Evolutionary conservation across 2,888 invertebrate genomes (phyloP).

Genomic region (Xestoiulus laeticollis): DNA sequence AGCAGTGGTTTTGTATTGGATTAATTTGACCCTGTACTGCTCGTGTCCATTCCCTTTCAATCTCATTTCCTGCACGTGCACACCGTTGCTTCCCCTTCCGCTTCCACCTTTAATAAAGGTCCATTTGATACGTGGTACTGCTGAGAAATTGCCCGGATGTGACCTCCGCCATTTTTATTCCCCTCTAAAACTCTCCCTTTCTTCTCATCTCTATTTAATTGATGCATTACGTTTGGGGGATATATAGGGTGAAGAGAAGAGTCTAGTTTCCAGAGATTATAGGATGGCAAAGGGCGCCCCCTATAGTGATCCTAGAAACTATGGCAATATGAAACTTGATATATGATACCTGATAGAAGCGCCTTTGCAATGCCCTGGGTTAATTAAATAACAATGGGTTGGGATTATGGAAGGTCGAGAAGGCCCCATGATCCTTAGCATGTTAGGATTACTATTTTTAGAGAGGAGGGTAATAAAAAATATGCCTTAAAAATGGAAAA

Average conservation of each 20-base stretch:
- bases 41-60: neutral
- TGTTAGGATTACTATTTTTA: neutral
- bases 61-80: slow-evolving; percentile 14
- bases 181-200: slow-evolving; percentile 1
- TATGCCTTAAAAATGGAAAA: neutral
- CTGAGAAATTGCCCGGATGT: neutral
- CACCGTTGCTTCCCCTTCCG: slow-evolving; percentile 28
- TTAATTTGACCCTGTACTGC: neutral
- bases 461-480: neutral
- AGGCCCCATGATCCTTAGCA: neutral
- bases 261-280: neutral
- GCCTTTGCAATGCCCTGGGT: neutral
- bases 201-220: slow-evolving; percentile 34
- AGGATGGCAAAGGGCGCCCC: neutral
- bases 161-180: slow-evolving; percentile 18
- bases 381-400: neutral
- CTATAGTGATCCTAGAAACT: neutral
- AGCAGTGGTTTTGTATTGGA: slow-evolving; percentile 3
- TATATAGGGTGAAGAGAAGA: neutral
- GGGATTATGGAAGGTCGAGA: neutral
- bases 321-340: neutral
- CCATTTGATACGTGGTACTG: neutral
- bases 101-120: slow-evolving; percentile 1
- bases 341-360: neutral
- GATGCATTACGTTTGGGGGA: slow-evolving; percentile 3